These are phyloP conservation scores for Parazoanthus atlanticus DNA, from an alignment of 92 coral and sea anemone species.

Conservation along the genomic window DNA sequence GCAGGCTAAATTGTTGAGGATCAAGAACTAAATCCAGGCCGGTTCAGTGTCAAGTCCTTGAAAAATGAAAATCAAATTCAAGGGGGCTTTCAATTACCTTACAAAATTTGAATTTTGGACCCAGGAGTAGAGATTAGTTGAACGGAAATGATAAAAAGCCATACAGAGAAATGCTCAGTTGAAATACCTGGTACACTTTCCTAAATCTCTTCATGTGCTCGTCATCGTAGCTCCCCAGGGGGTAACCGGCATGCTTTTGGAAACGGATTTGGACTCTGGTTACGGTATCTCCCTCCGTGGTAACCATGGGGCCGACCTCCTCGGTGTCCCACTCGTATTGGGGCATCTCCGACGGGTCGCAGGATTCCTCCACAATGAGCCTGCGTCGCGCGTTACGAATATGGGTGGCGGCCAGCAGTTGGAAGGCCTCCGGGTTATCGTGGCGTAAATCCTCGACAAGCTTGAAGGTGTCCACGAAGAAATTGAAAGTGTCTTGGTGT, in stretches of 20 bases:
- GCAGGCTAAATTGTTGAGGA: too few species aligned
- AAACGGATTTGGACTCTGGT: constrained; percentile 2
- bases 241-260: constrained; percentile 9
- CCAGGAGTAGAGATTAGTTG: too few species aligned
- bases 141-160: too few species aligned
- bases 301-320: not conserved
- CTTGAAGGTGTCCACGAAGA: constrained; percentile 7
- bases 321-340: constrained; percentile 11
- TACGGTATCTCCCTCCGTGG: not conserved
- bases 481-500: not conserved
- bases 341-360: constrained; percentile 5
- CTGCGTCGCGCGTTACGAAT: constrained; percentile 31
- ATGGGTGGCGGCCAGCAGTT: constrained; percentile 13
- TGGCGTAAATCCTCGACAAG: constrained; percentile 23
- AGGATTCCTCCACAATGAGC: constrained; percentile 22
- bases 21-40: too few species aligned
- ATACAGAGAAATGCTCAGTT: not conserved
- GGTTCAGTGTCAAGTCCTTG: too few species aligned
- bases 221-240: not conserved
- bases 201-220: not conserved
- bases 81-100: too few species aligned
- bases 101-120: too few species aligned
- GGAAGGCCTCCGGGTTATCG: constrained; percentile 36
- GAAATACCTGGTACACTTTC: not conserved
- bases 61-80: too few species aligned